Percentiles rank a stretch among this genome's conserved stretches.
Conservation (phyloP, 53 echinoderm and acorn worm genomes). For the Echinarachnius parma region DNA sequence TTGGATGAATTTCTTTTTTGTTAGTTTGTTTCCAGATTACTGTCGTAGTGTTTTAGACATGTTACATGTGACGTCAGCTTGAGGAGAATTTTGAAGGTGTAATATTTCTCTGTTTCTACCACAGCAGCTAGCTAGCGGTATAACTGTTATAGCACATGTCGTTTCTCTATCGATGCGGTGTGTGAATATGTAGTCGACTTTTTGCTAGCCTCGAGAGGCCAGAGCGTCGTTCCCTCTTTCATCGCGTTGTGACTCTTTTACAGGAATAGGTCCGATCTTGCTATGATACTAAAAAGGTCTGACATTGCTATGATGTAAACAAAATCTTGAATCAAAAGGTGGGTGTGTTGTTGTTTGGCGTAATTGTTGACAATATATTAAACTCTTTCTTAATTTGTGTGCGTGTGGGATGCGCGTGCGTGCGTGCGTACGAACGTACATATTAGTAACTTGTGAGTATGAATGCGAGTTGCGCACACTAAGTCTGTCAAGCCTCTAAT, state of each 20-base stretch:
- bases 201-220: conserved; percentile 2
- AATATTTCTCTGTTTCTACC: conserved; percentile 25
- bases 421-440: not conserved
- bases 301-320: not conserved
- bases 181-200: conserved; percentile 31
- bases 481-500: conserved; percentile 17
- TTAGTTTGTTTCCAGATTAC: conserved; percentile 32
- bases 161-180: conserved; percentile 29
- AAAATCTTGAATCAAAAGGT: conserved; percentile 24
- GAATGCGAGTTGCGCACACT: conserved; percentile 16
- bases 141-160: conserved; percentile 32
- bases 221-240: not conserved
- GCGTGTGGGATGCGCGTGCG: conserved; percentile 37
- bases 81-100: conserved; percentile 11
- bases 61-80: conserved; percentile 48
- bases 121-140: conserved; percentile 25
- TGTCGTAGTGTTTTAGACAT: conserved; percentile 38
- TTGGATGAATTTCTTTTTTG: conserved; percentile 16
- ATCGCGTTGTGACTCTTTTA: not conserved
- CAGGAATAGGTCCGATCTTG: too few relatives aligned
- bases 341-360: conserved; percentile 33
- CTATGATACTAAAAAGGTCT: too few relatives aligned
- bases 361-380: conserved; percentile 35
- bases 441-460: conserved; percentile 42
- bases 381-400: conserved; percentile 45